Percentiles rank a stretch among this genome's conserved stretches.
Evolutionary conservation across 37 sponge, comb jelly and placozoan species (phyloP).

Genomic region (Spongilla lacustris): DNA sequence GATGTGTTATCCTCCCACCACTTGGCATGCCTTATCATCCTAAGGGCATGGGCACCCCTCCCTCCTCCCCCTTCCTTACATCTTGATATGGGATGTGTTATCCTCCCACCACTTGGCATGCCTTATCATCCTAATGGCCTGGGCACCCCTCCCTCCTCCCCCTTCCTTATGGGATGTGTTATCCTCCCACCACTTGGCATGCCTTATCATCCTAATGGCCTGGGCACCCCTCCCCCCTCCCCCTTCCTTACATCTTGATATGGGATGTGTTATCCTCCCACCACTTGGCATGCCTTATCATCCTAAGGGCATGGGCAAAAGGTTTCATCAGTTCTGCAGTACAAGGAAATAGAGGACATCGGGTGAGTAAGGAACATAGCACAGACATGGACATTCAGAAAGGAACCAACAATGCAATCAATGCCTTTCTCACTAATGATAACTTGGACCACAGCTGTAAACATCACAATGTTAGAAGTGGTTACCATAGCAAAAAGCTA

Average conservation of each 20-base stretch:
- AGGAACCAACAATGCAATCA: too few species aligned
- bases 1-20: slow-evolving; percentile 86
- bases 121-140: slow-evolving; percentile 67
- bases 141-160: too few species aligned
- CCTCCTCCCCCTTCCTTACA: slow-evolving; percentile 9
- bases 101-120: slow-evolving; percentile 92
- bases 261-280: slow-evolving; percentile 79
- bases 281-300: slow-evolving; percentile 84
- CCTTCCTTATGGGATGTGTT: slow-evolving; percentile 34
- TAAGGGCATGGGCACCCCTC: slow-evolving; percentile 24
- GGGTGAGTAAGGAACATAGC: too few species aligned
- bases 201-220: slow-evolving; percentile 80
- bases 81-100: slow-evolving; percentile 47
- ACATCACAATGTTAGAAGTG: too few species aligned
- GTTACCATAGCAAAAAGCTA: too few species aligned
- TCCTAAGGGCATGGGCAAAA: slow-evolving; percentile 62
- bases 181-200: slow-evolving; percentile 91
- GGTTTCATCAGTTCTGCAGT: slow-evolving; percentile 53
- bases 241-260: slow-evolving; percentile 24
- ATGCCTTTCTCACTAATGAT: too few species aligned
- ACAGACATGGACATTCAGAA: too few species aligned
- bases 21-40: slow-evolving; percentile 80
- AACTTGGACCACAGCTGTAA: too few species aligned
- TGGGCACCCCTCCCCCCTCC: slow-evolving; percentile 33
- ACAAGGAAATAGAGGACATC: neutral